Conservation (phyloP, 2,113 vertebrate species). For the Gymnorhina tibicen region DNA sequence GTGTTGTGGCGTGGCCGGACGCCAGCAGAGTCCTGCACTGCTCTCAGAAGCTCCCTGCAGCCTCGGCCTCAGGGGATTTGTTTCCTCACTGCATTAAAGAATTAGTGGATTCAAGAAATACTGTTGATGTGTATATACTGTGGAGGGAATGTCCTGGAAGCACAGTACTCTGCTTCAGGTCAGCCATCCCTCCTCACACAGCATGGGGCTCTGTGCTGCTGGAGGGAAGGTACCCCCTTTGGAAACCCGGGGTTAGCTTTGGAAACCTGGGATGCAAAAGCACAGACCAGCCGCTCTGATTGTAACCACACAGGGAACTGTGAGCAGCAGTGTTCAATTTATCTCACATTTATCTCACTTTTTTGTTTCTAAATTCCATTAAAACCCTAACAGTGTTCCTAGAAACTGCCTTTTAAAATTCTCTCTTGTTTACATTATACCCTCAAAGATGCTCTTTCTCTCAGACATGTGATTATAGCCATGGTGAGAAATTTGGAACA, state of each 20-base stretch:
- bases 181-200: neutral
- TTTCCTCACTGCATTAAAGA: neutral
- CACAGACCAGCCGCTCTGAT: neutral
- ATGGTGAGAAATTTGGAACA: neutral
- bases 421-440: neutral
- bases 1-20: fast-evolving
- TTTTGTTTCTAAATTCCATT: neutral
- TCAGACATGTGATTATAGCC: neutral
- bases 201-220: neutral
- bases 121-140: fast-evolving
- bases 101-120: neutral
- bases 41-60: neutral
- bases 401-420: neutral
- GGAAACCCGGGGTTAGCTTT: neutral
- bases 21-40: neutral
- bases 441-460: neutral
- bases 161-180: too few relatives aligned
- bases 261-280: neutral
- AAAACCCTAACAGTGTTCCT: neutral
- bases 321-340: neutral
- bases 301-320: neutral
- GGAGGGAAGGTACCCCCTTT: neutral
- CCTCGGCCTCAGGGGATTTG: neutral
- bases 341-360: neutral
- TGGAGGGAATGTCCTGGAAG: neutral